Percentiles rank a stretch among this genome's conserved stretches.
phyloP scores from a whole-genome alignment of 2,797 vertebrate genomes.

The Spheniscus humboldti region DNA sequence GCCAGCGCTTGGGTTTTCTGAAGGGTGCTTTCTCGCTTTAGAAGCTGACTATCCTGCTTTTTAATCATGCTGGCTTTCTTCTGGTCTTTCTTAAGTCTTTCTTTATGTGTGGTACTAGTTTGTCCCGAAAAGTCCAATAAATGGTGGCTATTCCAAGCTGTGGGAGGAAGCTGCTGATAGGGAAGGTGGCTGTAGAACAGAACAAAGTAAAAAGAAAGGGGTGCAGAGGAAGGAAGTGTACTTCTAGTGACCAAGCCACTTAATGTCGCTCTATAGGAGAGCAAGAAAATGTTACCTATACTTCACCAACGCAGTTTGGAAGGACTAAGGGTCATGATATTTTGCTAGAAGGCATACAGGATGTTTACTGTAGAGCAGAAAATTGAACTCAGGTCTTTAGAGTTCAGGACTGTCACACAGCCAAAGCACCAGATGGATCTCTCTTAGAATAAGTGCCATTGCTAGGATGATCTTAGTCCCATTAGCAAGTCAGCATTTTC shows the following conservation, averaged over 20 bases:
- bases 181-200: background rate
- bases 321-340: background rate
- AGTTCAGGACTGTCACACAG: background rate
- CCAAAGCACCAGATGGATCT: background rate
- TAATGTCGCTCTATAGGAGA: background rate
- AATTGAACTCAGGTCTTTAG: background rate
- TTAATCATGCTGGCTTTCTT: background rate
- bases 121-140: background rate
- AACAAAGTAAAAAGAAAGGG: background rate
- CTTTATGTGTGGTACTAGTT: background rate
- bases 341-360: background rate
- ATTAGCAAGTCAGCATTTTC: slow-evolving; percentile 5
- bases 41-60: background rate
- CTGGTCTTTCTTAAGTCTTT: background rate
- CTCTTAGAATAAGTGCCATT: background rate
- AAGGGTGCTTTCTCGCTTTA: background rate
- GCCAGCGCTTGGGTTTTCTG: background rate
- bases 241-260: background rate
- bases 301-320: background rate
- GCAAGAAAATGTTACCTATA: background rate
- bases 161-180: background rate
- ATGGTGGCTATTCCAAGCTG: background rate
- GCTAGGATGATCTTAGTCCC: background rate
- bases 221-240: background rate
- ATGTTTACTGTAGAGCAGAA: background rate